Conservation (phyloP, 2,797 vertebrate species). For the Centroberyx gerrardi region DNA sequence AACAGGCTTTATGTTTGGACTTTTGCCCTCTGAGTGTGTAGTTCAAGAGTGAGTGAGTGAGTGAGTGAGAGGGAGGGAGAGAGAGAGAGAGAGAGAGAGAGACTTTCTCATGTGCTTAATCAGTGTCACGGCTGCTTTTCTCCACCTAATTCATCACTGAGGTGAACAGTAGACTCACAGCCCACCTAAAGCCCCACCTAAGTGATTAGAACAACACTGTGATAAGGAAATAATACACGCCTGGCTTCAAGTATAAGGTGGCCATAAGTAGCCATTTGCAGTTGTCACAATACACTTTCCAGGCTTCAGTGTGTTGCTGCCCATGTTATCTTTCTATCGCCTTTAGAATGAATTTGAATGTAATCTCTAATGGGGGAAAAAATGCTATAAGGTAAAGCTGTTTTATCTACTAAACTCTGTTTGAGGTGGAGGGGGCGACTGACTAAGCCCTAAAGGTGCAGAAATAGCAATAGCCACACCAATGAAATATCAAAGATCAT, state of each 20-base stretch:
- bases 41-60: not conserved
- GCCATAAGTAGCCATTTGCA: constrained; percentile 1
- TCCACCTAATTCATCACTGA: constrained; percentile 23
- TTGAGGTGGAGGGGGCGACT: constrained; percentile 31
- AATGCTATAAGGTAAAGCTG: too few relatives aligned
- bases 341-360: not conserved
- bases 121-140: constrained; percentile 19
- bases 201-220: constrained; percentile 33
- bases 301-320: constrained; percentile 3
- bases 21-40: constrained; percentile 11
- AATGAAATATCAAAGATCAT: not conserved
- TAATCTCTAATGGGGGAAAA: not conserved
- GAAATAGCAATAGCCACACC: not conserved
- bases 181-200: constrained; percentile 21
- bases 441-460: constrained; percentile 3
- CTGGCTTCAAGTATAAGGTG: not conserved
- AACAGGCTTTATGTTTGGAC: not conserved
- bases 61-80: not conserved
- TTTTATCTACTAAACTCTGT: not conserved
- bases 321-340: not conserved
- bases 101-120: constrained; percentile 7
- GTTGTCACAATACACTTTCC: not conserved
- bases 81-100: not conserved
- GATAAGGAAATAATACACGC: not conserved
- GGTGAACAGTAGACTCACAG: constrained; percentile 12